Evolutionary conservation across 2,113 vertebrate genomes (phyloP).

Genomic region (Charadrius vociferus): DNA sequence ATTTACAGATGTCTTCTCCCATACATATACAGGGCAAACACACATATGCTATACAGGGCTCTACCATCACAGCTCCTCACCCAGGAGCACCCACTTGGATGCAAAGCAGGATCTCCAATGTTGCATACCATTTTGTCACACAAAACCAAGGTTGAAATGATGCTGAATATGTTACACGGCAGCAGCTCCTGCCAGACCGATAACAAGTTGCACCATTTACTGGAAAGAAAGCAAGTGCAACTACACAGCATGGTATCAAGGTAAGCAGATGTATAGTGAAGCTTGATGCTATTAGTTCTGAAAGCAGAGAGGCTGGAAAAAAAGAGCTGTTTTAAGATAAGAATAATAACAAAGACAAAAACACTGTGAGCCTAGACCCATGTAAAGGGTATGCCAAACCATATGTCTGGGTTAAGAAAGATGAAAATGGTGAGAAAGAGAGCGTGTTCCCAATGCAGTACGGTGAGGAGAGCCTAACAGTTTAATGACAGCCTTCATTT

Average conservation of each 20-base stretch:
- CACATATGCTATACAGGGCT: accelerated
- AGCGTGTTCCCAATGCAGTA: background rate
- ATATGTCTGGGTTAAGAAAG: background rate
- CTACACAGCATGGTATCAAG: background rate
- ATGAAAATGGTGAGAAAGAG: background rate
- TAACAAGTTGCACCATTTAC: background rate
- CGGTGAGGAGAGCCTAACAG: background rate
- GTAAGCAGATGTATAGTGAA: background rate
- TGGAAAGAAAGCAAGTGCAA: background rate
- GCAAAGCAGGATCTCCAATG: background rate
- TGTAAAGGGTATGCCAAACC: background rate
- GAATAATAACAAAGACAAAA: background rate
- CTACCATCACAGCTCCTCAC: background rate
- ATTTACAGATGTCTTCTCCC: background rate
- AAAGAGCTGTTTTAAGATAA: background rate
- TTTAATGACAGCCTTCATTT: background rate
- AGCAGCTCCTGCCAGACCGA: background rate
- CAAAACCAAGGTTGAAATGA: background rate
- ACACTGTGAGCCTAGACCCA: background rate
- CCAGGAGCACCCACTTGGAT: accelerated
- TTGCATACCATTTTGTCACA: background rate
- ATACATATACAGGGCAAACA: background rate
- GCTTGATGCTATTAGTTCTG: background rate
- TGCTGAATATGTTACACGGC: background rate
- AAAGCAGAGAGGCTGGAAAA: background rate